Conservation (phyloP, 2,113 vertebrate genomes). For the Sinosuthora webbiana region DNA sequence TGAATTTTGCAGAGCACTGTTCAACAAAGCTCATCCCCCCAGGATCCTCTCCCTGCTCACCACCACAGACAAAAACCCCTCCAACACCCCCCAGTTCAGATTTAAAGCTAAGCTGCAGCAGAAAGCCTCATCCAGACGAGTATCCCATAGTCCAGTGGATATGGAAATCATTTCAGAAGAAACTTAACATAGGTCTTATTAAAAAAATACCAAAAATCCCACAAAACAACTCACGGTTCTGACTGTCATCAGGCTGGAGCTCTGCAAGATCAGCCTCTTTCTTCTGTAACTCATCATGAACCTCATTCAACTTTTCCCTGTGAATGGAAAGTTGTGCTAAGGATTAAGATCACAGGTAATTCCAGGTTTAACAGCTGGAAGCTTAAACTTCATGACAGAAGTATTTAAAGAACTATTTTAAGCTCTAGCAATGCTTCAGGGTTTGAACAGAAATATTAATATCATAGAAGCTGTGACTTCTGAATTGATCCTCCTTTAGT, state of each 20-base stretch:
- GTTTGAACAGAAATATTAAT: neutral
- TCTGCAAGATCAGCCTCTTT: conserved; percentile 94
- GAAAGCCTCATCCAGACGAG: neutral
- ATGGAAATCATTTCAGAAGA: neutral
- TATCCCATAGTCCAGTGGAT: neutral
- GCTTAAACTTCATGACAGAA: neutral
- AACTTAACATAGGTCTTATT: neutral
- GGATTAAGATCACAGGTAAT: neutral
- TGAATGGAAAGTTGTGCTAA: neutral
- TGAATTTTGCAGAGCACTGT: neutral
- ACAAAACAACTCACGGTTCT: conserved; percentile 74
- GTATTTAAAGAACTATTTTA: neutral
- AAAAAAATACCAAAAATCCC: neutral
- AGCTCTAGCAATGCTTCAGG: neutral
- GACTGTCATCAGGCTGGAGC: conserved; percentile 88
- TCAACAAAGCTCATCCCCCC: neutral
- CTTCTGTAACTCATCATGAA: conserved; percentile 95
- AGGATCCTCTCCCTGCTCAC: neutral
- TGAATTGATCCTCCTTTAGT: neutral
- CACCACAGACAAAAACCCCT: neutral
- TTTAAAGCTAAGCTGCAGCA: neutral
- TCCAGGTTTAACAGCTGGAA: neutral
- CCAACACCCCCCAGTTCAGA: accelerated
- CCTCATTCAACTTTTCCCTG: conserved; percentile 93
- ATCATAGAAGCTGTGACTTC: neutral